A percentile compares a stretch with the other conserved stretches of the same genome.
phyloP scores from a whole-genome alignment of 2,888 invertebrate genomes.

The Palloptera scutellata region DNA sequence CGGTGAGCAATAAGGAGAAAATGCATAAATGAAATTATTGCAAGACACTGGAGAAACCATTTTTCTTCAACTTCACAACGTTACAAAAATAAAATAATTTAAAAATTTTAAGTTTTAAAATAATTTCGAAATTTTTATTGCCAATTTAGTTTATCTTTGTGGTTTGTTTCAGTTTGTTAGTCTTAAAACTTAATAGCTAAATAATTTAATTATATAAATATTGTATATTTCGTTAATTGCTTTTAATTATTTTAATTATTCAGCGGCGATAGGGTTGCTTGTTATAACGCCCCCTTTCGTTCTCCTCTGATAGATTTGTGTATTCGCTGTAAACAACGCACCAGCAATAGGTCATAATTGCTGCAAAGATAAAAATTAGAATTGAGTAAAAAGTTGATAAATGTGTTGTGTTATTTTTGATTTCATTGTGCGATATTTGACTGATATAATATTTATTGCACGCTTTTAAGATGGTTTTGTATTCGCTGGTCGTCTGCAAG shows the following conservation, averaged over 20 bases:
- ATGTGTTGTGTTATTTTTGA: slow-evolving; percentile 3
- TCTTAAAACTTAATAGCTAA: slow-evolving; percentile 40
- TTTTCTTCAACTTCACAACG: neutral
- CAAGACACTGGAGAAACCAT: too few relatives aligned
- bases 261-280: slow-evolving; percentile 73
- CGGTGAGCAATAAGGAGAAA: slow-evolving; percentile 28
- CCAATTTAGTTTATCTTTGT: slow-evolving; percentile 23
- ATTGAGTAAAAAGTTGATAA: slow-evolving; percentile 5
- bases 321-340: slow-evolving; percentile 85
- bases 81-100: slow-evolving; percentile 7
- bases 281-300: slow-evolving; percentile 76
- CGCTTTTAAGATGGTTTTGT: slow-evolving; percentile 26
- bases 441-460: slow-evolving; percentile 12
- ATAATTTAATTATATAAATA: slow-evolving; percentile 37
- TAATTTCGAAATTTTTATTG: neutral
- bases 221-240: slow-evolving; percentile 48
- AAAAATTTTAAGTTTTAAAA: slow-evolving; percentile 11
- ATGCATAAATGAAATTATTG: neutral
- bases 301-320: slow-evolving; percentile 74
- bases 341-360: slow-evolving; percentile 82
- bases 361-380: slow-evolving; percentile 66
- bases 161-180: slow-evolving; percentile 31
- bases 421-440: neutral
- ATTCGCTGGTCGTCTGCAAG: neutral
- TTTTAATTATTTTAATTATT: slow-evolving; percentile 31